These are phyloP conservation scores for Propithecus coquereli DNA, from an alignment of 2,113 vertebrate species.

Conservation along the genomic window DNA sequence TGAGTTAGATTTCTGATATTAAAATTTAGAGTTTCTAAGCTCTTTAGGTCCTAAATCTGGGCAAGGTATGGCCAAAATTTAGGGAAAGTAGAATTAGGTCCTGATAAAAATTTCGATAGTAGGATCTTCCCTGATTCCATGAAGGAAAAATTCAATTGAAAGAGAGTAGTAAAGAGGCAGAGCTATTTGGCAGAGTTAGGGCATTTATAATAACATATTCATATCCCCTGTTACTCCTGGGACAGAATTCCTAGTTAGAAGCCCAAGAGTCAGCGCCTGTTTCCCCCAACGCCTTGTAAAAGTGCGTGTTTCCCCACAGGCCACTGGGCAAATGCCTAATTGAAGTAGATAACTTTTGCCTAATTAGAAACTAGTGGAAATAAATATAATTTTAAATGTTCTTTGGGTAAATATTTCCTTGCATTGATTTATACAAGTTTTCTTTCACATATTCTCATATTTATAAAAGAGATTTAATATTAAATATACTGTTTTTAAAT, in stretches of 20 bases:
- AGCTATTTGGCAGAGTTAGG: neutral
- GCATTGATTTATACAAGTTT: constrained; percentile 38
- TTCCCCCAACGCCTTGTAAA: neutral
- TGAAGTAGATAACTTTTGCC: constrained; percentile 5
- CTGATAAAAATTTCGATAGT: neutral
- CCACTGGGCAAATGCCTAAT: neutral
- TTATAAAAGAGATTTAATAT: neutral
- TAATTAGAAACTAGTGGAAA: constrained; percentile 24
- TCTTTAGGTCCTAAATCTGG: neutral
- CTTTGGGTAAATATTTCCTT: constrained; percentile 32
- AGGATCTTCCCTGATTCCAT: neutral
- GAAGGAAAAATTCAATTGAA: neutral
- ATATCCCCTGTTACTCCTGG: neutral
- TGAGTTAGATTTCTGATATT: neutral
- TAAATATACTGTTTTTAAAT: neutral
- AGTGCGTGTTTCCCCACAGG: neutral
- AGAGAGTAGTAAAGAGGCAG: neutral
- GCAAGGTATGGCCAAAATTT: neutral
- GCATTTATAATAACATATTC: neutral
- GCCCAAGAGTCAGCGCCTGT: neutral
- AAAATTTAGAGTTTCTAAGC: neutral
- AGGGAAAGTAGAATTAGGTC: neutral
- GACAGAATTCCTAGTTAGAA: neutral
- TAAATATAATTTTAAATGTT: constrained; percentile 46
- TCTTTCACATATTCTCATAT: neutral